Conservation (phyloP, 2,113 vertebrate genomes). For the Clarias magur region DNA sequence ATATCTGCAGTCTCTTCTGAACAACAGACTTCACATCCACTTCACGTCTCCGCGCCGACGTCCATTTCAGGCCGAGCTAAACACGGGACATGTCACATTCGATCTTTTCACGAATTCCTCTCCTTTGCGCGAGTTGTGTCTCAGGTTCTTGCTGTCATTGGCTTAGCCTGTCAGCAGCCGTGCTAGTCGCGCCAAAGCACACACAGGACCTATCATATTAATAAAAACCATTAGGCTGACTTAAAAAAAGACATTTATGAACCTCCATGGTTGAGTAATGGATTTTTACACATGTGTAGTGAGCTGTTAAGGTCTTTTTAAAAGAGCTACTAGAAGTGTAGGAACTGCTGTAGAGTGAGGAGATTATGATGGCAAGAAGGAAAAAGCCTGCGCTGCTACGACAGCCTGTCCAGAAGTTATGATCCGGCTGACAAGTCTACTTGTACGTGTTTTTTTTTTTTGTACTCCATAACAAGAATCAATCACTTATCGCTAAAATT, state of each 20-base stretch:
- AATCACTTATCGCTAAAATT: neutral
- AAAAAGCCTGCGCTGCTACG: neutral
- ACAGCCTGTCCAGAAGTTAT: neutral
- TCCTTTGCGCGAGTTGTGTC: neutral
- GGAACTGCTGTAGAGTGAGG: neutral
- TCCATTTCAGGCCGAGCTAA: conserved; percentile 32
- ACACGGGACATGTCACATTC: conserved; percentile 34
- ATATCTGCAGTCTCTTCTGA: neutral
- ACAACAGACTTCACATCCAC: neutral
- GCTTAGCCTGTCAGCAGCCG: conserved; percentile 30
- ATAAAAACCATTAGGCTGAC: conserved; percentile 42
- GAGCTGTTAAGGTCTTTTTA: conserved; percentile 44
- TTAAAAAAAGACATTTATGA: conserved; percentile 41
- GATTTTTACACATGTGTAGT: conserved; percentile 45
- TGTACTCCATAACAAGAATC: too few species aligned
- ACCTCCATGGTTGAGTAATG: conserved; percentile 35
- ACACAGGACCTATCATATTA: conserved; percentile 49
- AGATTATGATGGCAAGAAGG: neutral
- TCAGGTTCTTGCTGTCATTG: conserved; percentile 17
- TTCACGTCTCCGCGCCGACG: neutral
- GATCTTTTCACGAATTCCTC: conserved; percentile 24
- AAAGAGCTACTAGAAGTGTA: conserved; percentile 15
- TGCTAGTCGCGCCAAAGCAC: conserved; percentile 31
- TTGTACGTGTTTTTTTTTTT: neutral
- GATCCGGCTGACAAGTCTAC: neutral